Evolutionary conservation across 1,140 invertebrate genomes (phyloP), one percentile per base, ranked within the genome.

Genomic region (Aporrectodea caliginosa): DNA sequence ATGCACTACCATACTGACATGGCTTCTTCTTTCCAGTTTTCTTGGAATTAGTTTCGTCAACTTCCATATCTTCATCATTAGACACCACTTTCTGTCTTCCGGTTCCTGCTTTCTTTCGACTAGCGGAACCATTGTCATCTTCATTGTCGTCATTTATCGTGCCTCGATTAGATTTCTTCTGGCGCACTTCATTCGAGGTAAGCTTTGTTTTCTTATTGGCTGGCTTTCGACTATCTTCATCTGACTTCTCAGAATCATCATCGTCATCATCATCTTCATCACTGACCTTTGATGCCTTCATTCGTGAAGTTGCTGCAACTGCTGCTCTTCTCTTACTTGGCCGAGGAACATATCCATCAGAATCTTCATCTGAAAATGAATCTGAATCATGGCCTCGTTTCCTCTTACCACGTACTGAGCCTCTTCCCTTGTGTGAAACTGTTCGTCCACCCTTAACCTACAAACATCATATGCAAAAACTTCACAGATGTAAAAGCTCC

Each of bases 191-290:
- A 58, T 58, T 58, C 6, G 43, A 6, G 43, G 43, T 22, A 22
- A 6, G 6, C 22, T 22, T 58, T 22, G 6, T 22, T 58, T 58
- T 58, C 43, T 22, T 58, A 22, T 22, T 6, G 6, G 43, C 43
- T 58, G 33, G 33, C 35, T 68, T 76, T 6, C 75, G 33, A 12
- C 27, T 34, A n/a, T 76, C 35, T 22, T 76, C 33, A 27, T 76
- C 75, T 12, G 33, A 31, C 1, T 68, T 35, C 14, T 76, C 75
- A 22, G 29, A 32, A 6, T 35, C 6, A 22, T 58, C 74, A 12
- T 75, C 75, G 14, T 76, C 75, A 43, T 76, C 75, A 1, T 76
- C 75, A 1, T 76, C 75, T 1, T 76, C 75, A 16, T 76, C 75
- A n/a, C 35, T 43, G 29, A 35, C 43, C 27, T 35, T 35, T 12